phyloP scores from a whole-genome alignment of 92 coral and sea anemone genomes.

The Siderastrea siderea region DNA sequence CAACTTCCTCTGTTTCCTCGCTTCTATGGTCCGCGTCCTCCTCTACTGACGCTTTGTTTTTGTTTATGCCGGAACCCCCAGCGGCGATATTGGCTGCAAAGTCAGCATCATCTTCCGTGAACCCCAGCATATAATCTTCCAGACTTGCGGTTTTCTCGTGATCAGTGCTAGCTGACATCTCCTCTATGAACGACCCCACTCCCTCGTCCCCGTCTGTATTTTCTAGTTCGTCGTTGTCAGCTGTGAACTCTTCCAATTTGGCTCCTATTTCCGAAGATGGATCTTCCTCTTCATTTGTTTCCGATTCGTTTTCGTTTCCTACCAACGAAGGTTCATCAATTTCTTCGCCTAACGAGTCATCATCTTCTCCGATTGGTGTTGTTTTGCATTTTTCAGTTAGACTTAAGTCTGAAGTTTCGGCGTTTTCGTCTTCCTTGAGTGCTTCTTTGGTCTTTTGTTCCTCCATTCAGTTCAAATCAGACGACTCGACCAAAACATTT shows the following conservation, averaged over 20 bases:
- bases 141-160: constrained; percentile 15
- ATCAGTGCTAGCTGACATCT: constrained; percentile 8
- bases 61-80: neutral
- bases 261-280: neutral
- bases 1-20: neutral
- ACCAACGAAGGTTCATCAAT: neutral
- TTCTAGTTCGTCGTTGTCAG: constrained; percentile 23
- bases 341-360: neutral
- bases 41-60: neutral
- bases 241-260: neutral
- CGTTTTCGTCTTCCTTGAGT: neutral
- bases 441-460: neutral
- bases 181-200: constrained; percentile 1
- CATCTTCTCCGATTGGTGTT: neutral
- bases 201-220: neutral
- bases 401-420: neutral
- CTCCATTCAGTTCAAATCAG: neutral
- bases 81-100: neutral
- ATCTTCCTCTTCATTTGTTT: constrained; percentile 4
- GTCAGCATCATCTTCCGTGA: constrained; percentile 13
- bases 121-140: neutral
- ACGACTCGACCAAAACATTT: neutral
- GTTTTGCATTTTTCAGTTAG: neutral
- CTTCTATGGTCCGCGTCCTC: neutral
- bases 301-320: neutral